Base-by-base conservation (phyloP, 2,888 invertebrate genomes). In the Melieria crassipennis region DNA sequence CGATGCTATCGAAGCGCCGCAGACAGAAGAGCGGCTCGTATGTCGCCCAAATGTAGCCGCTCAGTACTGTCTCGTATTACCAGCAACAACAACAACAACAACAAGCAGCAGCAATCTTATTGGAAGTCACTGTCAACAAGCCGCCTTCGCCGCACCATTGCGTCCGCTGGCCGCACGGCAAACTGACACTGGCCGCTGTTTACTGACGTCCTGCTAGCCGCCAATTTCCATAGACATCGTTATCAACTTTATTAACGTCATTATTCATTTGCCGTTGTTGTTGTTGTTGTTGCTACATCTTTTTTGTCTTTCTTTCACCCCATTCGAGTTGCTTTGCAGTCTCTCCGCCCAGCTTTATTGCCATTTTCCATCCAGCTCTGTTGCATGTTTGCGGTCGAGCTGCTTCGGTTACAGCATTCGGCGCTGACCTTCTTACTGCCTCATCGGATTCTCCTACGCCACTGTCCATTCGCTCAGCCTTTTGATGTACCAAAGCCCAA, bases 161-260 rank as follows among this genome's bases (percentile, higher is more conserved):
- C 6, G 4, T 52, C 52, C 52, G 13, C 52, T n/a, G 11, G 11
- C 52, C 10, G 52, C 10, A 6, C 52, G 7, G 1, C 7, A 52
- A 52, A 13, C 10, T 52, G 5, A 0, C 52, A n/a, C 6, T 52
- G 13, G 11, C 52, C 13, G 11, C 50, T 50, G 13, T 6, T 4
- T 52, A 13, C 1, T 30, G 30, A 30, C 30, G 30, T 2, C 30
- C 30, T 30, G 30, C 30, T 30, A 30, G 30, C 30, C n/a, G 42
- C 9, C 55, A 42, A 13, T 65, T 11, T 60, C 7, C 10, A 56
- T 69, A 42, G 57, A 63, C 63, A 69, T 66, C 58, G 55, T 60
- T 61, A 65, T 70, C 69, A 70, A 66, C 73, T 70, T 69, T 69
- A 67, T 66, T 73, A 66, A 65, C 70, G 60, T 73, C 66, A 73